phyloP scores from a whole-genome alignment of 1,140 invertebrate genomes.

The Ceratina calcarata region DNA sequence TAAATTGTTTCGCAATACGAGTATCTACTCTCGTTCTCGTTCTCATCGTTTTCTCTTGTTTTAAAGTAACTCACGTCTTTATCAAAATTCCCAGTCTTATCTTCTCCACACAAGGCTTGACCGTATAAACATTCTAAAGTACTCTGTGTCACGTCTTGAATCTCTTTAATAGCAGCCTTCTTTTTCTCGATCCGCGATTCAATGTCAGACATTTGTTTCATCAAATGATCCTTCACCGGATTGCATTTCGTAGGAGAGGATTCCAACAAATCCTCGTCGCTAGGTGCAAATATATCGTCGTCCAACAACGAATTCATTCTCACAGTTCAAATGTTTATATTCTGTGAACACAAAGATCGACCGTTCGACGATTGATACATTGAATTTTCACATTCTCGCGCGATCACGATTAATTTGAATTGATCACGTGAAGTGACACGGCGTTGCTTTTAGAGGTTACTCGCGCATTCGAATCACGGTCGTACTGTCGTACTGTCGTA shows the following conservation, averaged over 20 bases:
- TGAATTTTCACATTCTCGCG: too few relatives aligned
- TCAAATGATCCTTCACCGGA: conserved; percentile 70
- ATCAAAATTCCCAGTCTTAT: conserved; percentile 61
- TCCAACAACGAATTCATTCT: conserved; percentile 61
- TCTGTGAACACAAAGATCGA: background rate
- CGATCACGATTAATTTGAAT: background rate
- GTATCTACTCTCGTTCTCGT: background rate
- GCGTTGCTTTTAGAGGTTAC: too few relatives aligned
- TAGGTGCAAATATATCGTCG: conserved; percentile 57
- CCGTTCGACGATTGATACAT: too few relatives aligned
- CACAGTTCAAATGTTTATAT: background rate
- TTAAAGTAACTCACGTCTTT: conserved; percentile 61
- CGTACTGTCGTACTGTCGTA: too few relatives aligned
- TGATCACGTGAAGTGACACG: too few relatives aligned
- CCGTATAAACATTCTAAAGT: conserved; percentile 60
- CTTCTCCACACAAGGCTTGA: conserved; percentile 46
- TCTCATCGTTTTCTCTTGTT: background rate
- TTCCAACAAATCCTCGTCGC: conserved; percentile 53
- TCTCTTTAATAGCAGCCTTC: conserved; percentile 57
- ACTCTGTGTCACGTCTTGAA: conserved; percentile 44
- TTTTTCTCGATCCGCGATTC: conserved; percentile 58
- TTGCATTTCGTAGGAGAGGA: conserved; percentile 44
- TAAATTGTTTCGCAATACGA: background rate
- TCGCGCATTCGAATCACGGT: too few relatives aligned
- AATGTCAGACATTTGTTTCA: conserved; percentile 58